Evolutionary conservation across 2,888 invertebrate genomes (phyloP), one percentile per base, ranked within the genome.

Genomic region (Volucella inflata): DNA sequence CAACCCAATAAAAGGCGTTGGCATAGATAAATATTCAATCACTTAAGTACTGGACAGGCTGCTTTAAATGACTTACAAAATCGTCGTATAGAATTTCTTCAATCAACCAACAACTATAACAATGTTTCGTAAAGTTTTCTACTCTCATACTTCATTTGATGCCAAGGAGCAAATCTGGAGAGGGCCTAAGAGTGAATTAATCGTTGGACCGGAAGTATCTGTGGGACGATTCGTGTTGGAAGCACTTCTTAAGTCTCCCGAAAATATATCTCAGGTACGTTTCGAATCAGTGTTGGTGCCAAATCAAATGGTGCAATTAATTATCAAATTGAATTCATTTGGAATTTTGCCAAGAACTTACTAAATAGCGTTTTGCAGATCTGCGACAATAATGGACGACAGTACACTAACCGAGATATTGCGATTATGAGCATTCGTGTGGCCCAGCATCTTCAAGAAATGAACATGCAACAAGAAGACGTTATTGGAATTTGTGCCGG

Each of bases 401-500:
- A 88, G 1, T 46, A 91, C 8, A 91, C 90, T 8, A 90, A 90
- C 84, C 88, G 88, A 40, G 91, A 91, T 55, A 90, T 90, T 42
- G 87, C 90, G n/a, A 88, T 88, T 30, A 89, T 90, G 70, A 90
- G 87, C 78, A 89, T 91, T 60, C 90, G 91, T 38, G 89, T 91
- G 51, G 91, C 91, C 11, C 91, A 91, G 77, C 89, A 91, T 17
- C 82, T 91, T 2, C 21, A 62, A 21, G 62, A 44, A 8, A n/a
- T 90, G 82, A 88, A 89, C 1, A 65, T 91, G 14, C 87, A 89
- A 14, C 90, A 90, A 74, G 90, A 90, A 30, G 90, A 91, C 87
- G 89, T 91, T 2, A 89, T 91, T 40, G 91, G 91, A 40, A 89
- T 91, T 51, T 88, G 90, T 0, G 91, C 88, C 0, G 87, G 85